phyloP scores from a whole-genome alignment of 23 tunicate genomes.

The Styela plicata region DNA sequence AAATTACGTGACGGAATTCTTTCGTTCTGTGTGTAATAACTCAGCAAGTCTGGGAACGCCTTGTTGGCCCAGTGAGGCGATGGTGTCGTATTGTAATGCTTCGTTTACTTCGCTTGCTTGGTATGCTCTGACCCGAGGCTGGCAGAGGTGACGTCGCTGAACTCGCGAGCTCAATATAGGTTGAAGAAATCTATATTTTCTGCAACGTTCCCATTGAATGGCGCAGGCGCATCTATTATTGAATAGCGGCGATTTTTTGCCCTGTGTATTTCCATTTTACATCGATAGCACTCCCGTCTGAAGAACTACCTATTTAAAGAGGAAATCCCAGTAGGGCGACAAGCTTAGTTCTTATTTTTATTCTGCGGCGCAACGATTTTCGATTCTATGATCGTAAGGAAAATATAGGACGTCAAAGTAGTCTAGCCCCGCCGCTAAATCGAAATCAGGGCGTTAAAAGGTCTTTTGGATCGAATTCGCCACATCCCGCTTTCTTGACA shows the following conservation, averaged over 20 bases:
- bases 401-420: not conserved
- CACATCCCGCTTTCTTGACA: not conserved
- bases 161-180: not conserved
- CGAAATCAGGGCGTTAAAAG: not conserved
- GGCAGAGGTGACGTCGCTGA: not conserved
- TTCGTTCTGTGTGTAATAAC: not conserved
- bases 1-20: not conserved
- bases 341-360: too few relatives aligned
- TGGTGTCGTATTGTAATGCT: not conserved
- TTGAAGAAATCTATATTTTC: too few relatives aligned
- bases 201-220: too few relatives aligned
- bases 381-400: not conserved
- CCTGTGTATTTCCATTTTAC: too few relatives aligned
- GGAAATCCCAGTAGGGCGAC: too few relatives aligned
- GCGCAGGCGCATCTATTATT: too few relatives aligned
- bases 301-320: too few relatives aligned
- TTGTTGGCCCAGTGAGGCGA: too few relatives aligned
- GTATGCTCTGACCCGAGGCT: not conserved
- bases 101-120: not conserved
- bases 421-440: not conserved
- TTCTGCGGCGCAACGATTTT: too few relatives aligned
- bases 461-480: not conserved
- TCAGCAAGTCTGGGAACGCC: not conserved
- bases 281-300: too few relatives aligned
- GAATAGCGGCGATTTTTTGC: too few relatives aligned